Base-by-base conservation (phyloP, 2,113 vertebrate genomes). In the Gobiocypris rarus region DNA sequence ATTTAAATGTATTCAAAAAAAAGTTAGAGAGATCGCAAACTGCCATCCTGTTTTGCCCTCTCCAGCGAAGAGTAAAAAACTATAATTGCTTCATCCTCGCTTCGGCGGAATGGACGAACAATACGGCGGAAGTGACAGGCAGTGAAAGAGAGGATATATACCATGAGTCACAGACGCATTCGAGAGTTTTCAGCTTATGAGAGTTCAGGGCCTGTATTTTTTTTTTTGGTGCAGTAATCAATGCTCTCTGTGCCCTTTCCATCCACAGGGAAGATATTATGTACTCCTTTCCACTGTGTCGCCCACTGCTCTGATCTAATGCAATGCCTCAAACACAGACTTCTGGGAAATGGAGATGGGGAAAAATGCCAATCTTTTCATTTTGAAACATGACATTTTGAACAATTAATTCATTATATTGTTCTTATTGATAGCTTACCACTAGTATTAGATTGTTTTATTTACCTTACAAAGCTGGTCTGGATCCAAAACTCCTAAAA, bases 1-100 rank as follows among this genome's bases (percentile, higher is more conserved):
- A 91, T 91, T 92, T 86, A 89, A 88, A 91, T 92, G 90, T 90
- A 82, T 87, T 84, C 76, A 83, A 83, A 48, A 78, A 31, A 79
- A 79, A 70, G 34, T 80, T 83, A 3, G 83, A 84, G 71, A 77
- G 19, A 61, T 70, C 9, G 28, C 75, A 75, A 31, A 78, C 8
- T 52, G 48, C 61, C 31, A 50, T 77, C 65, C 63, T 71, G 43
- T 63, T 70, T 31, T 83, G 79, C 43, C 31, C 31, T 84, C 70
- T 79, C 65, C 83, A 82, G 79, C 34, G 34, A 26, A 75, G 50
- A 56, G 61, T 81, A 76, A 85, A 84, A 80, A 71, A 70, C 48
- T 70, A 38, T 82, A 82, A 82, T 70, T 82, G 65, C 80, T 82
- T 82, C 65, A 82, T 71, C 22, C 65, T 38, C 48, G 45, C 61